Evolutionary conservation across 1,140 invertebrate species (phyloP), one percentile per base, ranked within the genome.

Genomic region (Drosophila azteca): DNA sequence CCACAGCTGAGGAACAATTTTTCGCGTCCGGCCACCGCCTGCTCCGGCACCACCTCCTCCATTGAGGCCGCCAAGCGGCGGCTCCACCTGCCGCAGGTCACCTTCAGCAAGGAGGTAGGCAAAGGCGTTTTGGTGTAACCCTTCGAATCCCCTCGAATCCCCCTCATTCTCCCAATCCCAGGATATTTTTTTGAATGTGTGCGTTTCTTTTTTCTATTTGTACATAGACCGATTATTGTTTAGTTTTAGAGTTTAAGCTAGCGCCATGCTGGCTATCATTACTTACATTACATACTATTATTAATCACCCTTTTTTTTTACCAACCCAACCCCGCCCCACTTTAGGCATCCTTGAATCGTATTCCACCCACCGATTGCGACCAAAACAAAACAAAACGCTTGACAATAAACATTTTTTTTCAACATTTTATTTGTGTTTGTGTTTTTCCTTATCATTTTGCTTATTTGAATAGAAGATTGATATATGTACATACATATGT

Each of bases 91-190:
- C 95, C 95, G 13, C 95, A 96, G 92, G 95, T 97, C 83, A 96
- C 96, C 31, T 97, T 96, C 92, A 96, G 94, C 88, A 95, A 95
- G 91, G 96, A 97, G 96, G 90, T 92, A 91, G 90, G 91, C 77
- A 84, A 93, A 74, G 94, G 94, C 50, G 94, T 95, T 64, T 94
- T 95, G 77, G 94, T 95, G 69, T 95, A 66, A 77, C 8, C 31
- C 17, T 1, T 20, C 53, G 22, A 20, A 44, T 17, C 41, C 15
- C 9, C 9, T 44, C n/a, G n/a, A 41, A 5, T 13, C 35, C 3
- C 20, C 29, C 3, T 7, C 7, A 44, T 11, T 35, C 35, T 2
- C 8, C n/a, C 51, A 31, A 11, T 29, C 9, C 53, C 62, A 35
- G 31, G 48, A 35, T 43, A 52, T 39, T 50, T 46, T 29, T 26